Conservation (phyloP, 2,113 vertebrate genomes). For the Verasper variegatus region DNA sequence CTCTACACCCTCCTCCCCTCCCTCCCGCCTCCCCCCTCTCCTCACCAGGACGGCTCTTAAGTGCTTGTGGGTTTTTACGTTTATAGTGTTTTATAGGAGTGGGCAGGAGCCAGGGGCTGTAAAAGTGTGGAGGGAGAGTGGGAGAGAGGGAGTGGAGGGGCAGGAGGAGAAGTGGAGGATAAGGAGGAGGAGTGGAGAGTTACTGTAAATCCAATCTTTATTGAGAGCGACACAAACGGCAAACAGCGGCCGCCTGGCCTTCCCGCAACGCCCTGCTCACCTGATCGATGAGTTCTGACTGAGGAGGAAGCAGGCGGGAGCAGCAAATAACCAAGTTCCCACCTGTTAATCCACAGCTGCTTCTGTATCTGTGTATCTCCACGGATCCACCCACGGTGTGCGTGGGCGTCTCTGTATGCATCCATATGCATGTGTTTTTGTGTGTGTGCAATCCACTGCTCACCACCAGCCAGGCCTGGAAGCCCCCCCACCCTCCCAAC, state of each 20-base stretch:
- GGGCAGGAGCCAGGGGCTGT: slow-evolving; percentile 83
- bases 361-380: slow-evolving; percentile 13
- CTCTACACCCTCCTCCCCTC: neutral
- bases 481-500: slow-evolving; percentile 24
- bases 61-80: slow-evolving; percentile 88
- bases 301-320: slow-evolving; percentile 1
- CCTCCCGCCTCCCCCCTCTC: slow-evolving; percentile 20
- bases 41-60: slow-evolving; percentile 82
- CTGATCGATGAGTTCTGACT: slow-evolving; percentile 67
- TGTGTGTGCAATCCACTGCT: slow-evolving; percentile 32
- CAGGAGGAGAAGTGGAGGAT: slow-evolving; percentile 27
- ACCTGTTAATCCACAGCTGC: slow-evolving; percentile 29
- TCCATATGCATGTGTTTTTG: slow-evolving; percentile 3
- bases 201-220: slow-evolving; percentile 87
- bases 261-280: slow-evolving; percentile 45
- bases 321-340: neutral
- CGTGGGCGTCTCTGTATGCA: neutral
- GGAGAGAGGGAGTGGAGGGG: slow-evolving; percentile 46
- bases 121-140: slow-evolving; percentile 78
- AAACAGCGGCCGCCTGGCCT: slow-evolving; percentile 60
- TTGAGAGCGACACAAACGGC: slow-evolving; percentile 79
- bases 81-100: slow-evolving; percentile 85
- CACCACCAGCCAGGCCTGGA: slow-evolving; percentile 33
- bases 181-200: slow-evolving; percentile 71
- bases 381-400: neutral